Evolutionary conservation across 2,113 vertebrate genomes (phyloP), one percentile per base, ranked within the genome.

Genomic region (Onychostruthus taczanowskii): DNA sequence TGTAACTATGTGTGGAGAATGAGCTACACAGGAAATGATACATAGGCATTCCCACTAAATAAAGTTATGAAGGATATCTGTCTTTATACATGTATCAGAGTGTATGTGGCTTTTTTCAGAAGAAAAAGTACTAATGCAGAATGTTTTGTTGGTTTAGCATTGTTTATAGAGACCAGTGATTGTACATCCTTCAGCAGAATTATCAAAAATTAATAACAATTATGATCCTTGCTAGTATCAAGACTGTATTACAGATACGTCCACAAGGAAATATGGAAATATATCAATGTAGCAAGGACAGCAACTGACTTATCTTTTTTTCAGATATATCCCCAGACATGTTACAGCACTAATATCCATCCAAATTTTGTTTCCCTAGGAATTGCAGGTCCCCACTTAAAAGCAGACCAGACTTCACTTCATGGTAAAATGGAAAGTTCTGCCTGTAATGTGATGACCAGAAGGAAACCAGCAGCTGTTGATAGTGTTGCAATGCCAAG

Each of bases 381-480:
- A 93, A 96, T 98, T 94, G 68, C 95, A 97, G 97, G 96, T 97
- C 84, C 98, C 83, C 98, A 98, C 95, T 96, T 98, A 96, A 98
- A 98, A 98, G 97, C 96, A 96, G 98, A 98, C 92, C 98, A 98
- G 97, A 94, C 93, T 39, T 93, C 95, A 74, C 93, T 90, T 56
- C 98, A 98, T 49, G 84, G 95, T 93, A 98, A 98, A 97, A 98
- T 95, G 10, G 98, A 98, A 93, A 93, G 94, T 93, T 95, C 97
- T 68, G 79, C 62, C 46, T 97, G 98, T 79, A 95, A 96, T 20
- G 67, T 97, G 95, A 97, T 98, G 97, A 98, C 98, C 87, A 98
- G 98, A 95, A 98, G 97, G 97, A 98, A 98, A 93, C 97, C 98
- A 96, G 89, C 96, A 56, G 30, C 80, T 43, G 95, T 97, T 35